Base-by-base conservation (phyloP, 2,113 vertebrate genomes). In the Clupea harengus region DNA sequence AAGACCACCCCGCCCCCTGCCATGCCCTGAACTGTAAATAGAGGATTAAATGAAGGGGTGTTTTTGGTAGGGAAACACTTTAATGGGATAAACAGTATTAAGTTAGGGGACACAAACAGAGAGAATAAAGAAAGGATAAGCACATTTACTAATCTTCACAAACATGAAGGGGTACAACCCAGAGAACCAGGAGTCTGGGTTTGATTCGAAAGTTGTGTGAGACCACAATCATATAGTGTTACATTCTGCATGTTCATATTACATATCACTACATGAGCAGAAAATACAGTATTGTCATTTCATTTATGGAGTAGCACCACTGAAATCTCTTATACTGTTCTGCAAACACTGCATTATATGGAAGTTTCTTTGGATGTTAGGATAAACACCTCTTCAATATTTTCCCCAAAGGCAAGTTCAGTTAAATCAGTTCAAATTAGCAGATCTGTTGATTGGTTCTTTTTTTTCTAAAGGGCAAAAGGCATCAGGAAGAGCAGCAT, bases 61-160 rank as follows among this genome's bases (percentile, higher is more conserved):
- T 86, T 86, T 86, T 91, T 81, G 64, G n/a, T 39, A 80, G 72
- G 60, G 86, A 91, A 90, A 83, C 83, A 83, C 86, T 91, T 89
- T 90, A 90, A 90, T 84, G 84, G 89, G 86, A 91, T 90, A 87
- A 90, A 87, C 85, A 67, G 85, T 88, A 86, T 86, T 90, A 87
- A 87, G 57, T 84, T 83, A 81, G 46, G 64, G 83, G 22, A 87
- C 85, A 83, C 89, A 88, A 85, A 85, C 83, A 60, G 87, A 85
- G 82, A 88, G 89, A 92, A 92, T 91, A 93, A 90, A 91, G 88
- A 88, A 89, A 13, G 90, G 89, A 92, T 91, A 88, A 92, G 8
- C 85, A 86, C 80, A 54, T 87, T 87, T 46, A 85, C 87, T 89
- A 85, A 57, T n/a, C n/a, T 13, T 2, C 22, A 72, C 4, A 32